Evolutionary conservation across 2,888 invertebrate species (phyloP), one percentile per base, ranked within the genome.

Genomic region (Lepidochrysops patricia): DNA sequence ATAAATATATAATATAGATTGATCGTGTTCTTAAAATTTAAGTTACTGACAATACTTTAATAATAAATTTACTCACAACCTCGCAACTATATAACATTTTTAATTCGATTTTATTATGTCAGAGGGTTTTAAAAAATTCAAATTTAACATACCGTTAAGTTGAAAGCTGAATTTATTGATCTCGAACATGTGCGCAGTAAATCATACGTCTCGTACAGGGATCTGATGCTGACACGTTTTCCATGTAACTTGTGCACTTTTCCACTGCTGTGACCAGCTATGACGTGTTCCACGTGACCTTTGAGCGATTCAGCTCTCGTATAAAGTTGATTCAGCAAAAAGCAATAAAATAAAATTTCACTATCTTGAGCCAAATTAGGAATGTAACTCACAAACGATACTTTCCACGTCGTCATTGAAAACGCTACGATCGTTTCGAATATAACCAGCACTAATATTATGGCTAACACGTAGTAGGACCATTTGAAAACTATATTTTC

Each of bases 151-250:
- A 52, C 52, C 27, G 52, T 13, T n/a, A 15, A 15, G 27, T 52
- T 52, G 52, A 52, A 52, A 9, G 52, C 52, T 15, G 26, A 27
- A 26, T 52, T 52, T 52, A 52, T 26, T 1, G 52, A 52, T 52
- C 26, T 52, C 27, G 52, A 52, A 27, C 27, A 9, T 15, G 26
- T 52, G 27, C 57, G 35, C 23, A 57, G 25, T 25, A 57, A 61
- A 48, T 56, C 58, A 61, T 61, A 61, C 13, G 56, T 43, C 56
- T 58, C 25, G 58, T 56, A 32, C 34, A 58, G 15, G 6, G 26
- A 26, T 3, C 7, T 27, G 26, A 52, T 26, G 15, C 27, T 15
- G 7, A 26, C 26, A 27, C 2, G 26, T 27, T 13, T 52, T 52
- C 9, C 27, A 7, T 27, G n/a, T 15, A 15, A 9, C 25, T 26